Conservation (phyloP, 2,888 invertebrate genomes). For the Rotaria sp. region DNA sequence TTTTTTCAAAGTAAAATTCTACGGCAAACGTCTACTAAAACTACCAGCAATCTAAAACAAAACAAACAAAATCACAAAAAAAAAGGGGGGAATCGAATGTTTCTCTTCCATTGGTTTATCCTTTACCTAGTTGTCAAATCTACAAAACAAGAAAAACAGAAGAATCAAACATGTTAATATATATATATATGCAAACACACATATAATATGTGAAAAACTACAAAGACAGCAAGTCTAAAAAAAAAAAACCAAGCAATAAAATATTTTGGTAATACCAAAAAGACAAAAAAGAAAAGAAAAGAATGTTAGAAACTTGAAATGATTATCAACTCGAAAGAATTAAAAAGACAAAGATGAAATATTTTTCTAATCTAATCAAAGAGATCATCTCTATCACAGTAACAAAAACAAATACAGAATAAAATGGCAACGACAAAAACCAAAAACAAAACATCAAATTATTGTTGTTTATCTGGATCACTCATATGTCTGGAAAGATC, state of each 20-base stretch:
- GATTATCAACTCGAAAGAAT: too few species aligned
- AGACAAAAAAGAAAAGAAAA: too few species aligned
- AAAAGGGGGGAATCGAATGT: neutral
- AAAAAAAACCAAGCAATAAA: neutral
- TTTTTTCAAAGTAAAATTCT: neutral
- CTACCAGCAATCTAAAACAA: neutral
- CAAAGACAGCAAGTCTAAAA: neutral
- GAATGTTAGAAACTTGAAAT: too few species aligned
- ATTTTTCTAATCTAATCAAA: too few species aligned
- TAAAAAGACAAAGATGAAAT: too few species aligned
- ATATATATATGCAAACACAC: neutral
- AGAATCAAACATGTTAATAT: neutral
- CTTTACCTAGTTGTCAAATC: neutral
- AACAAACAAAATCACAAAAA: neutral
- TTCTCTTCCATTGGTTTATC: neutral
- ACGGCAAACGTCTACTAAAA: neutral
- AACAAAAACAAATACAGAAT: neutral
- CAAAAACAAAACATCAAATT: neutral
- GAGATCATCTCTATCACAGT: neutral
- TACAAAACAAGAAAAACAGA: neutral
- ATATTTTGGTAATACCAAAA: too few species aligned
- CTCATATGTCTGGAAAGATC: neutral
- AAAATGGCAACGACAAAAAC: too few species aligned
- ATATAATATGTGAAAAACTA: neutral
- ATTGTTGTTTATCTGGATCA: conserved; percentile 17